phyloP scores from a whole-genome alignment of 2,888 invertebrate genomes.

The Caenorhabditis panamensis region DNA sequence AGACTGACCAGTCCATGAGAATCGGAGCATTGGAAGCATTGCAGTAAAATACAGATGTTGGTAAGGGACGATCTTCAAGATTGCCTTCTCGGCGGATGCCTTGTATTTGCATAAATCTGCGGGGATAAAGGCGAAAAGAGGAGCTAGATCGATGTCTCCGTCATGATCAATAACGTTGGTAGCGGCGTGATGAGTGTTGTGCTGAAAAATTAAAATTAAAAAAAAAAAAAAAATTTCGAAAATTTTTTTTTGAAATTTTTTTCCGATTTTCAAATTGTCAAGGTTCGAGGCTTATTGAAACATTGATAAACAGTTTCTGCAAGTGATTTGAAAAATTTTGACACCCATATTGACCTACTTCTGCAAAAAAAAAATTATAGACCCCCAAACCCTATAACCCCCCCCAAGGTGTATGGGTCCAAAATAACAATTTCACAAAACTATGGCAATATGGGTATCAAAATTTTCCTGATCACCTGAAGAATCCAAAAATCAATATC shows the following conservation, averaged over 20 bases:
- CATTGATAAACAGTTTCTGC: too few species aligned
- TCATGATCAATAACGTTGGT: slow-evolving; percentile 79
- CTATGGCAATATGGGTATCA: too few species aligned
- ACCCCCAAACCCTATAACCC: too few species aligned
- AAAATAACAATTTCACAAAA: background rate
- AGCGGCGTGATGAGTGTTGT: slow-evolving; percentile 80
- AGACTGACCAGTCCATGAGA: slow-evolving; percentile 78
- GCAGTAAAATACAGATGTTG: slow-evolving; percentile 80
- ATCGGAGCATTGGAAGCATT: slow-evolving; percentile 76
- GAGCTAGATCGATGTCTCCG: slow-evolving; percentile 79
- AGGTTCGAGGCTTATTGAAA: too few species aligned
- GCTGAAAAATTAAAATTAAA: slow-evolving; percentile 55
- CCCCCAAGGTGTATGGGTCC: too few species aligned
- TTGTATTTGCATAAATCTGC: slow-evolving; percentile 78
- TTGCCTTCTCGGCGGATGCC: slow-evolving; percentile 71
- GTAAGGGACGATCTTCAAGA: slow-evolving; percentile 76
- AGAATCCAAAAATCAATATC: too few species aligned
- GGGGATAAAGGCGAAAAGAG: slow-evolving; percentile 79
- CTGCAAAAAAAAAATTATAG: too few species aligned
- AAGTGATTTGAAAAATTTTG: too few species aligned
- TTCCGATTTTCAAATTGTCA: background rate
- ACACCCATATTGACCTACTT: too few species aligned
- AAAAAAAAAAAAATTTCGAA: too few species aligned
- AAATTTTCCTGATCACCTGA: too few species aligned
- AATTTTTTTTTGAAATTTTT: background rate